Conservation (phyloP, 2,888 invertebrate species). For the Gandaritis pyraliata region DNA sequence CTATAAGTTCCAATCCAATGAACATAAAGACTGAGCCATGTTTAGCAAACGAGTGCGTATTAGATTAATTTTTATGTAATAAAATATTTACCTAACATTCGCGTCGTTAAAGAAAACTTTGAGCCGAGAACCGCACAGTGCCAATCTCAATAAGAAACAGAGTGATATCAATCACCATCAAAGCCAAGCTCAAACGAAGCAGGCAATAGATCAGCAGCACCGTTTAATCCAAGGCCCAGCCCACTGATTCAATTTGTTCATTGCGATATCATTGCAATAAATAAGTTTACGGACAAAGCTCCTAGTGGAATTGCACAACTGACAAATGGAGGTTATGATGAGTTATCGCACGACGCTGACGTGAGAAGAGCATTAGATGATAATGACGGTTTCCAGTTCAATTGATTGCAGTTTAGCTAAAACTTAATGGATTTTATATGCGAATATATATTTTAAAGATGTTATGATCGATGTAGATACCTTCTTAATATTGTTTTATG, state of each 20-base stretch:
- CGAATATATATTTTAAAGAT: too few relatives aligned
- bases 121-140: too few relatives aligned
- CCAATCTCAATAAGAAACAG: slow-evolving; percentile 4
- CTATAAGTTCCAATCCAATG: too few relatives aligned
- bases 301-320: slow-evolving; percentile 30
- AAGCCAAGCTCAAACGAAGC: slow-evolving; percentile 20
- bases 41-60: too few relatives aligned
- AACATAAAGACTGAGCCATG: too few relatives aligned
- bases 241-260: slow-evolving; percentile 35
- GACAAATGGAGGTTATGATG: slow-evolving; percentile 42
- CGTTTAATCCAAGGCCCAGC: slow-evolving; percentile 35
- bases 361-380: slow-evolving; percentile 42
- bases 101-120: too few relatives aligned
- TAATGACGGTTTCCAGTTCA: slow-evolving; percentile 11
- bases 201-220: slow-evolving; percentile 30
- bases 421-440: background rate
- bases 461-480: too few relatives aligned
- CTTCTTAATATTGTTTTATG: too few relatives aligned
- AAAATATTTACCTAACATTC: too few relatives aligned
- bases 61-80: too few relatives aligned
- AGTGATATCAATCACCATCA: slow-evolving; percentile 32
- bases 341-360: slow-evolving; percentile 41
- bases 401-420: slow-evolving; percentile 23
- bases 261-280: slow-evolving; percentile 35
- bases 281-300: slow-evolving; percentile 38